phyloP scores from a whole-genome alignment of 2,113 vertebrate species.

The Callorhinus ursinus region DNA sequence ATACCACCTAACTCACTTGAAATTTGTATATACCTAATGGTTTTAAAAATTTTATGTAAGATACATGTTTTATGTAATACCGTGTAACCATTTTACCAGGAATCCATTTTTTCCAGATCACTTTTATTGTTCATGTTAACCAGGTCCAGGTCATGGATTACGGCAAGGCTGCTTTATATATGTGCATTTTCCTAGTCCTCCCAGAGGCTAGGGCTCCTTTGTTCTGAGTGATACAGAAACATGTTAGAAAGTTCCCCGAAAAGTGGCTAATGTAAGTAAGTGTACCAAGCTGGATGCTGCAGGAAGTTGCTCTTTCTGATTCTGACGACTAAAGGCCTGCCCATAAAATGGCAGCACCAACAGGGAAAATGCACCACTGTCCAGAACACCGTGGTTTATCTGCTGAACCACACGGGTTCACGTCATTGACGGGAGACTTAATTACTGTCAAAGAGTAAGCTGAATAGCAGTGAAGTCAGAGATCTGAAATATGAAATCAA shows the following conservation, averaged over 20 bases:
- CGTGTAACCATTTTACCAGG: not conserved
- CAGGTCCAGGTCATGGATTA: not conserved
- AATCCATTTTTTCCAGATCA: not conserved
- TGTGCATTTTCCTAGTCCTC: not conserved
- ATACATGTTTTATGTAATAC: not conserved
- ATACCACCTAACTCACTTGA: not conserved
- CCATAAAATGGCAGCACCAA: not conserved
- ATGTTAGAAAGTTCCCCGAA: not conserved
- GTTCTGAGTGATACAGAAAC: not conserved
- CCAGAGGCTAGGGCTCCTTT: not conserved
- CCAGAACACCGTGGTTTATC: not conserved
- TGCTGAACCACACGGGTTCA: not conserved
- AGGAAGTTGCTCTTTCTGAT: not conserved
- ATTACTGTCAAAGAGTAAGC: not conserved
- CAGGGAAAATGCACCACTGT: not conserved
- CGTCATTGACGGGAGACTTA: not conserved
- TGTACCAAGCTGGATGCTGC: not conserved
- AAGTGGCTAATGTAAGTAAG: not conserved
- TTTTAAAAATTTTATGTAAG: not conserved
- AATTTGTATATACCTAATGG: not conserved
- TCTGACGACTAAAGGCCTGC: not conserved
- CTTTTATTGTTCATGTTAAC: not conserved
- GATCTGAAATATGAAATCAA: not conserved
- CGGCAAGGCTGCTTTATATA: not conserved
- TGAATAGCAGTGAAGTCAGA: not conserved